These are phyloP conservation scores for Arizona elegans DNA, from an alignment of 2,113 vertebrate species.

Conservation along the genomic window DNA sequence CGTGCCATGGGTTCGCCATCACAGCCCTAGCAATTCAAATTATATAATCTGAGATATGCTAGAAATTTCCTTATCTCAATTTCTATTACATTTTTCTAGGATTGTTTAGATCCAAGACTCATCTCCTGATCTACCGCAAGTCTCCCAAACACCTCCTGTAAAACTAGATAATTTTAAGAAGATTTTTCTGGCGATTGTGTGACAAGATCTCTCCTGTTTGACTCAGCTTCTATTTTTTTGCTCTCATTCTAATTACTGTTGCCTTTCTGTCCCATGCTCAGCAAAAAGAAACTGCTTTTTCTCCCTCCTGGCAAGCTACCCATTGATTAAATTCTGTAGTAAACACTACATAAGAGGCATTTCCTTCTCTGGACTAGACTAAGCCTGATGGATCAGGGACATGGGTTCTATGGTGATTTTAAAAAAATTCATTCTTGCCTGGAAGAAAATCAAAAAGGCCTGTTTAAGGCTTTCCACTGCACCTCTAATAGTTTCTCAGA, in stretches of 20 bases:
- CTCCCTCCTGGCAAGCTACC: background rate
- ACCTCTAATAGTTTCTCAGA: background rate
- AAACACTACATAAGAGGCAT: background rate
- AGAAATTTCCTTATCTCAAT: background rate
- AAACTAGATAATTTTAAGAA: background rate
- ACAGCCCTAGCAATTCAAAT: background rate
- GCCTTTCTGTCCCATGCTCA: background rate
- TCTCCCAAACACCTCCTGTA: background rate
- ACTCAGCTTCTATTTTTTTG: background rate
- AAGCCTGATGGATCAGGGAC: background rate
- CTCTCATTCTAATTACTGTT: background rate
- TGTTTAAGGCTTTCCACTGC: background rate
- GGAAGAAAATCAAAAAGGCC: background rate
- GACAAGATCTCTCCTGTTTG: background rate
- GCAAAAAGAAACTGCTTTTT: background rate
- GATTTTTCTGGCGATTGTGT: background rate
- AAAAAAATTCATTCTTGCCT: background rate
- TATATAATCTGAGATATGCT: background rate
- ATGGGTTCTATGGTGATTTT: background rate
- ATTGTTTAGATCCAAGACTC: background rate
- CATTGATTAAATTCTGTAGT: background rate
- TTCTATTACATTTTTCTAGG: background rate
- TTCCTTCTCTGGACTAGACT: background rate
- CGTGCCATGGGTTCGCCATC: no score
- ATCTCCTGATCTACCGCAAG: no score